Evolutionary conservation across 1,140 invertebrate genomes (phyloP).

Genomic region (Maniola jurtina): DNA sequence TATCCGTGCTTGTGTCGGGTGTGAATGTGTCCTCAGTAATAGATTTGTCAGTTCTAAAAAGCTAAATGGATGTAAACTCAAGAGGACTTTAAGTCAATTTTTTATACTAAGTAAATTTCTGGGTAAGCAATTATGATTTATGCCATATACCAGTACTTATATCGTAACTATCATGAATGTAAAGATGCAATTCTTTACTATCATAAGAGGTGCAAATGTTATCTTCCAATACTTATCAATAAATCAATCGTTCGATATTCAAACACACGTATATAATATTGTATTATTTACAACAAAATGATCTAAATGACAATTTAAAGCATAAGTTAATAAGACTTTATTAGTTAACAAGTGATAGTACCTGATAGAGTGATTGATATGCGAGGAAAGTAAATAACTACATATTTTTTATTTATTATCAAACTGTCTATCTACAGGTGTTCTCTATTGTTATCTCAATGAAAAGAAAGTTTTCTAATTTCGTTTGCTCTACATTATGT

Average conservation of each 20-base stretch:
- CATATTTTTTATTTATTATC: background rate
- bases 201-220: background rate
- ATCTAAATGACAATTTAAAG: background rate
- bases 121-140: slow-evolving; percentile 1
- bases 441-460: background rate
- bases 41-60: background rate
- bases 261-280: background rate
- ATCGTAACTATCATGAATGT: background rate
- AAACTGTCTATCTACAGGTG: background rate
- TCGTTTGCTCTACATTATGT: background rate
- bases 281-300: background rate
- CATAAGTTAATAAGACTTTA: background rate
- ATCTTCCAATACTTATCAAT: slow-evolving; percentile 1
- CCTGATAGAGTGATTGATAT: background rate
- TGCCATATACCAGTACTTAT: too few species aligned
- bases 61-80: background rate
- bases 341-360: background rate
- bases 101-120: background rate
- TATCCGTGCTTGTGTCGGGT: slow-evolving; percentile 44
- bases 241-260: background rate
- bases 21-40: slow-evolving; percentile 42
- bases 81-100: background rate
- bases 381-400: background rate
- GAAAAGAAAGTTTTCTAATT: background rate
- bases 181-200: background rate